Evolutionary conservation across 2,113 vertebrate species (phyloP).

Genomic region (Athene cunicularia): DNA sequence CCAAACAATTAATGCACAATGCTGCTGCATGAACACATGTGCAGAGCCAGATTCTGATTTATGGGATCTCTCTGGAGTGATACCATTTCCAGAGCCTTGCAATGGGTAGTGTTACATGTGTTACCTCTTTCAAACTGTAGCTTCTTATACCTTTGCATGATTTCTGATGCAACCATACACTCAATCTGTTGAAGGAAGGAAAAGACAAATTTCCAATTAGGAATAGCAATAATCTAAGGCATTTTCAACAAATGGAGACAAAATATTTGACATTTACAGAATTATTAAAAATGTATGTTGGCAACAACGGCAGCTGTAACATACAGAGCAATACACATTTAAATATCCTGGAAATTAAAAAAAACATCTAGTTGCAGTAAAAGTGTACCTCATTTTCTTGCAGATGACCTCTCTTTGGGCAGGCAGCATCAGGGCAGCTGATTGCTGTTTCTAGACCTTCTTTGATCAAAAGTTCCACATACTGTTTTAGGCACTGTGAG

Average conservation of each 20-base stretch:
- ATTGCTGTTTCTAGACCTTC: conserved; percentile 97
- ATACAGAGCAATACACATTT: neutral
- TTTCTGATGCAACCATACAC: conserved; percentile 93
- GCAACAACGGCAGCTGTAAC: neutral
- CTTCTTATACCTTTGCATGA: conserved; percentile 96
- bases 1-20: neutral
- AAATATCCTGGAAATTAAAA: neutral
- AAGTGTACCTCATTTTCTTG: conserved; percentile 92
- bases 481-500: conserved; percentile 97
- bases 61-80: neutral
- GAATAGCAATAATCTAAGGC: neutral
- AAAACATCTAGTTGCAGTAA: neutral
- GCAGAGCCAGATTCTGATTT: neutral
- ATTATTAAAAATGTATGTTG: neutral
- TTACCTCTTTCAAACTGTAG: conserved; percentile 97
- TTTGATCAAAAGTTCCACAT: conserved; percentile 96
- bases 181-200: conserved; percentile 84
- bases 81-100: neutral
- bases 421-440: conserved; percentile 96
- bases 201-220: neutral
- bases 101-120: neutral
- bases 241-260: neutral
- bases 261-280: neutral
- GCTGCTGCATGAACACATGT: neutral
- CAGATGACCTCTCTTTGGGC: conserved; percentile 92